These are phyloP conservation scores for Macrosiphum euphorbiae DNA, from an alignment of 2,888 invertebrate species.

Conservation along the genomic window DNA sequence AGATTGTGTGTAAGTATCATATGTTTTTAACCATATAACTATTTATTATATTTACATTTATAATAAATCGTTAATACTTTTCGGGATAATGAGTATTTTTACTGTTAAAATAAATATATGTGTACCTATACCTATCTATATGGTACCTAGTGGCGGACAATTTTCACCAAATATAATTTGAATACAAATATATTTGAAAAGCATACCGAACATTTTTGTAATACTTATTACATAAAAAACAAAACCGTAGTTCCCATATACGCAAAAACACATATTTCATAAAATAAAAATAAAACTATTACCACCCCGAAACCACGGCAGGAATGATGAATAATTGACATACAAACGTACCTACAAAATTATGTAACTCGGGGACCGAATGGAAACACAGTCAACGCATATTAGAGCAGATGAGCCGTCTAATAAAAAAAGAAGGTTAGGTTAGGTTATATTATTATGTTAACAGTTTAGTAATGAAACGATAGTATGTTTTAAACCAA, in stretches of 20 bases:
- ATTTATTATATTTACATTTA: too few relatives aligned
- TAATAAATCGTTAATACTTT: background rate
- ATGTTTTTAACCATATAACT: background rate
- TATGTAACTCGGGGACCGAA: background rate
- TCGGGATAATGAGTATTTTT: background rate
- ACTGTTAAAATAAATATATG: background rate
- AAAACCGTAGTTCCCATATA: background rate
- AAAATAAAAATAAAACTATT: background rate
- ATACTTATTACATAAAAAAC: background rate
- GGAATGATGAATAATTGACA: background rate
- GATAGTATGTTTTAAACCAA: background rate
- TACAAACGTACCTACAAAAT: background rate
- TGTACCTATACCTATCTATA: background rate
- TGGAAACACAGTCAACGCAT: background rate
- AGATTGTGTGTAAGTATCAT: background rate
- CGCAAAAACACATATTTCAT: background rate
- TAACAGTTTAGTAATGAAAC: background rate
- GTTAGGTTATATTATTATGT: background rate
- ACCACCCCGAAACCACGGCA: background rate
- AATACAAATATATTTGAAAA: background rate
- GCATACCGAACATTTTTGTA: background rate
- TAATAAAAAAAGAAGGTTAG: background rate
- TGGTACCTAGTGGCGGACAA: background rate
- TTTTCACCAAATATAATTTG: background rate
- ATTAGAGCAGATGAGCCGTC: background rate